Conservation (phyloP, 2,888 invertebrate genomes). For the Torymus aiolomorphi region DNA sequence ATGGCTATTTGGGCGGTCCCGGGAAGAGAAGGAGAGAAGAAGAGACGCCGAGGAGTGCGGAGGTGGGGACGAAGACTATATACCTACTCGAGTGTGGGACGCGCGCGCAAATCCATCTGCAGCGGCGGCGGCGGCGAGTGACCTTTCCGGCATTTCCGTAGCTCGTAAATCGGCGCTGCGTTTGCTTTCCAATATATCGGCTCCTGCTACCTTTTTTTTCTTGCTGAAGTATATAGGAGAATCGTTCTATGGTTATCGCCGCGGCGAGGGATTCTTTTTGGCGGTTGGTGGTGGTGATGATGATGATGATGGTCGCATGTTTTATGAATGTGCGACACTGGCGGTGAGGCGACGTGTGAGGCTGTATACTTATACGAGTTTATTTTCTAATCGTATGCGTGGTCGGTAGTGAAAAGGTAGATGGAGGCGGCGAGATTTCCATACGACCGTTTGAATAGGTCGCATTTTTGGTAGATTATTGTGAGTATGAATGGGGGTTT, state of each 20-base stretch:
- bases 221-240: too few relatives aligned
- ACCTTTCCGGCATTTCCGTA: constrained; percentile 36
- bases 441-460: constrained; percentile 25
- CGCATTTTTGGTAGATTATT: constrained; percentile 2
- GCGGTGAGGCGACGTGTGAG: constrained; percentile 9
- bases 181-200: constrained; percentile 3
- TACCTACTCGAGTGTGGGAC: too few relatives aligned
- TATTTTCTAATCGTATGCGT: constrained; percentile 38
- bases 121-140: not conserved
- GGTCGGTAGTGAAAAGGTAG: not conserved
- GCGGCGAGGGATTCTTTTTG: too few relatives aligned
- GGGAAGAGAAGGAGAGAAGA: not conserved
- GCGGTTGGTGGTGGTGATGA: too few relatives aligned
- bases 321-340: constrained; percentile 32
- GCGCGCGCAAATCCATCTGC: not conserved
- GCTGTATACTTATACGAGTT: not conserved
- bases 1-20: constrained; percentile 26
- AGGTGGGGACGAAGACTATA: too few relatives aligned
- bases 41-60: not conserved
- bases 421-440: not conserved
- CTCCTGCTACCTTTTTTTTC: too few relatives aligned
- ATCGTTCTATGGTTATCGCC: too few relatives aligned
- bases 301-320: constrained; percentile 1
- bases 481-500: too few relatives aligned
- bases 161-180: constrained; percentile 28